phyloP scores from a whole-genome alignment of 1,140 invertebrate species.

The Papilio aristodemus region DNA sequence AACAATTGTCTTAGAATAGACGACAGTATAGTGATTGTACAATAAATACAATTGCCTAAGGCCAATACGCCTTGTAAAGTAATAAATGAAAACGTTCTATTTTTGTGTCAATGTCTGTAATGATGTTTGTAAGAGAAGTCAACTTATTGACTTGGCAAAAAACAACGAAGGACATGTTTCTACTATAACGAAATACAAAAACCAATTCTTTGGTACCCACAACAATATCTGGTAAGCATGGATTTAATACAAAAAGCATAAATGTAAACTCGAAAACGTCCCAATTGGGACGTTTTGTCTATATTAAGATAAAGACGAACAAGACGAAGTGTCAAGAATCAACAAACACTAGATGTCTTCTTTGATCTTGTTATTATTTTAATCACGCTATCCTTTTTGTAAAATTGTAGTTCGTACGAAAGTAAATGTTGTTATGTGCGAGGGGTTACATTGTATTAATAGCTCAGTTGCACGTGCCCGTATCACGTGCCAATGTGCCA shows the following conservation, averaged over 20 bases:
- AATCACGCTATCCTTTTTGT: neutral
- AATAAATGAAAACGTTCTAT: conserved; percentile 6
- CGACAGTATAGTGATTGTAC: neutral
- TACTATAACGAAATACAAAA: neutral
- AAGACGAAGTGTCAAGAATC: no score
- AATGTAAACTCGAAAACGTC: no score
- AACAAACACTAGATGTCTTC: no score
- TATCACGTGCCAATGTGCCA: conserved; percentile 31
- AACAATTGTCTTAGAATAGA: neutral
- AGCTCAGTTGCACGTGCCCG: conserved; percentile 22
- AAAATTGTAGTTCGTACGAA: conserved; percentile 11
- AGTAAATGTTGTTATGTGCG: conserved; percentile 12
- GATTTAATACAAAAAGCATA: no score
- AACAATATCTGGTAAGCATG: neutral
- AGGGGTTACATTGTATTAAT: conserved; percentile 24
- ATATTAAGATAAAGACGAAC: no score
- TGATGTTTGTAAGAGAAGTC: conserved; percentile 1
- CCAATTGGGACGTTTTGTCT: no score
- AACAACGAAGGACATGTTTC: neutral
- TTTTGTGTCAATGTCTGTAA: neutral
- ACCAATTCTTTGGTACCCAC: neutral
- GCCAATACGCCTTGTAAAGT: neutral
- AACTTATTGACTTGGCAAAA: neutral
- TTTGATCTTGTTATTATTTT: no score
- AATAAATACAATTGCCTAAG: neutral